Base-by-base conservation (phyloP, 2,888 invertebrate species). In the Polymixis flavicincta region DNA sequence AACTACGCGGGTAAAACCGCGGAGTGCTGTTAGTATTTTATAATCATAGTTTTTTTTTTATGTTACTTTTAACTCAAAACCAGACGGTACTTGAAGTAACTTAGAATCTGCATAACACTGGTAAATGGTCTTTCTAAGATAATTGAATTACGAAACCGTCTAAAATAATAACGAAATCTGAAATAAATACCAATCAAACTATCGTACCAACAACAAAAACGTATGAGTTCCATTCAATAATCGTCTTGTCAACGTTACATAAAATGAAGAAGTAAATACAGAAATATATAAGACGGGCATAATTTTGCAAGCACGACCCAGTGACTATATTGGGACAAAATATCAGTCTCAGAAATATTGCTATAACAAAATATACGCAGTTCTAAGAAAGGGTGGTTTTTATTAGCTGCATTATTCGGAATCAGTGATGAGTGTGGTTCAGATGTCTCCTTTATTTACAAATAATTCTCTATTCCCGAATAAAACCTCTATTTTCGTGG, bases 401-500 rank as follows among this genome's bases (percentile, higher is more conserved):
- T 87, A 89, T 89, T 88, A 88, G 85, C 82, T 86, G 87, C 85
- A 89, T 90, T 90, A 89, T 89, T 84, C 83, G 86, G 78, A 88
- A 85, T 89, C 89, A 89, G 83, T 87, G 89, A 86, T 74, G 78
- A 85, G 89, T 82, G 68, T 74, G 79, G 85, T 82, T 84, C 84
- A 83, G 79, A 85, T 74, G 84, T 86, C 84, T 83, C 78, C 84
- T 86, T 82, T 85, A 83, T 86, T 84, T 75, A 71, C 69, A 48
- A 75, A 76, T 82, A 84, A 85, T 84, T 50, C 68, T 71, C 52
- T 64, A 66, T 71, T 71, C 69, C 22, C 52, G 55, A 67, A 80
- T 52, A 74, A 63, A 52, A 13, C 45, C 60, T 76, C 60, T 73
- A n/a, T 74, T 78, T 68, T 76, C 55, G 68, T 71, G 69, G n/a